Evolutionary conservation across 53 echinoderm and acorn worm genomes (phyloP).

Genomic region (Mesocentrotus franciscanus): DNA sequence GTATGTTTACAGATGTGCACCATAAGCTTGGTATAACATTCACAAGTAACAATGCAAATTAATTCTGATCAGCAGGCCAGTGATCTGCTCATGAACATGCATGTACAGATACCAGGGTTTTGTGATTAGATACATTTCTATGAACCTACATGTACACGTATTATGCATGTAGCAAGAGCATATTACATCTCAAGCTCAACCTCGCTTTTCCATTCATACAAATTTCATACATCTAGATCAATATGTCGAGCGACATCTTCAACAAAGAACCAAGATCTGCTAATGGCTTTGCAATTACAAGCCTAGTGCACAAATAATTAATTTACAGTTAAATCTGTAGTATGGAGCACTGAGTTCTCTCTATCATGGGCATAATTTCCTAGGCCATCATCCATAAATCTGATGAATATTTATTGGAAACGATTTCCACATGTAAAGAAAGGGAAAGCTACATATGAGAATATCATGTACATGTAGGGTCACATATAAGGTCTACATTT

Average conservation of each 20-base stretch:
- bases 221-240: neutral
- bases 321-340: neutral
- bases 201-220: constrained; percentile 4
- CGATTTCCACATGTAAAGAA: neutral
- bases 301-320: neutral
- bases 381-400: neutral
- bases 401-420: neutral
- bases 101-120: neutral
- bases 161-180: too few relatives aligned
- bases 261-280: neutral
- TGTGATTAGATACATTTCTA: too few relatives aligned
- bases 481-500: too few relatives aligned
- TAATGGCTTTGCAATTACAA: neutral
- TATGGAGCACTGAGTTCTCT: neutral
- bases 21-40: neutral
- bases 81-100: neutral
- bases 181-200: neutral
- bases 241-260: neutral
- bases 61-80: neutral
- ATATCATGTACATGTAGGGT: neutral
- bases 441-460: neutral
- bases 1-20: neutral
- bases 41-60: neutral
- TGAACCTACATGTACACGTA: neutral
- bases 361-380: neutral